Percentiles rank a stretch among this genome's conserved stretches.
phyloP scores from a whole-genome alignment of 2,113 vertebrate genomes.

The Malurus elegans region DNA sequence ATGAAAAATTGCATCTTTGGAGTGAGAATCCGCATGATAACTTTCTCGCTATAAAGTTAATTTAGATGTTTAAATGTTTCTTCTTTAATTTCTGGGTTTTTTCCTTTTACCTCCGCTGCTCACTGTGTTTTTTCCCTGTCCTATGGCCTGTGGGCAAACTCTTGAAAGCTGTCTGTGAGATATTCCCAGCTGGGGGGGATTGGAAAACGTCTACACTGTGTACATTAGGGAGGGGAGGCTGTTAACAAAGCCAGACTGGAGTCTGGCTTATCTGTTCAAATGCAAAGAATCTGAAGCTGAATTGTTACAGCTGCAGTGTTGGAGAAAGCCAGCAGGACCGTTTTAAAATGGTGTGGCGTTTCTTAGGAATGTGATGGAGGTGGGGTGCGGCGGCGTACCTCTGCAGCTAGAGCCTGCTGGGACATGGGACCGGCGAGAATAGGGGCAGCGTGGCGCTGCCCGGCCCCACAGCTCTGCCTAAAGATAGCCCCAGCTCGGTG shows the following conservation, averaged over 20 bases:
- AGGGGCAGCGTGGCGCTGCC: neutral
- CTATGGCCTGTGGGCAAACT: neutral
- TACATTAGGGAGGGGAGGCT: neutral
- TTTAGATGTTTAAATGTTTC: neutral
- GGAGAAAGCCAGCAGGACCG: neutral
- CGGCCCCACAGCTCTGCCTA: accelerated
- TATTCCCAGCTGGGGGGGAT: neutral
- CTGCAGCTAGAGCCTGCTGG: neutral
- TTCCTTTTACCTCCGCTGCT: neutral
- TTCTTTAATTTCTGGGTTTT: neutral
- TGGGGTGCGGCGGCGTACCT: accelerated
- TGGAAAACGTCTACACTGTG: accelerated
- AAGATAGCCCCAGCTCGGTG: accelerated
- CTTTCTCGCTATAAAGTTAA: neutral
- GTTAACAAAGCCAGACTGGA: neutral
- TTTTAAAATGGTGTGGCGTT: neutral
- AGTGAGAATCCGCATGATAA: neutral
- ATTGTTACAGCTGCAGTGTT: neutral
- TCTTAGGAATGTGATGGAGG: neutral
- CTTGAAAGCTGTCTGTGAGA: neutral
- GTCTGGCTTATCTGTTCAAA: neutral
- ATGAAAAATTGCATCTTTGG: neutral
- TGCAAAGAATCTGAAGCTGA: neutral
- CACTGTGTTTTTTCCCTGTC: neutral
- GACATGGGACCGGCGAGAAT: accelerated